Evolutionary conservation across 2,888 invertebrate species (phyloP), one percentile per base, ranked within the genome.

Genomic region (Aspidiotus destructor): DNA sequence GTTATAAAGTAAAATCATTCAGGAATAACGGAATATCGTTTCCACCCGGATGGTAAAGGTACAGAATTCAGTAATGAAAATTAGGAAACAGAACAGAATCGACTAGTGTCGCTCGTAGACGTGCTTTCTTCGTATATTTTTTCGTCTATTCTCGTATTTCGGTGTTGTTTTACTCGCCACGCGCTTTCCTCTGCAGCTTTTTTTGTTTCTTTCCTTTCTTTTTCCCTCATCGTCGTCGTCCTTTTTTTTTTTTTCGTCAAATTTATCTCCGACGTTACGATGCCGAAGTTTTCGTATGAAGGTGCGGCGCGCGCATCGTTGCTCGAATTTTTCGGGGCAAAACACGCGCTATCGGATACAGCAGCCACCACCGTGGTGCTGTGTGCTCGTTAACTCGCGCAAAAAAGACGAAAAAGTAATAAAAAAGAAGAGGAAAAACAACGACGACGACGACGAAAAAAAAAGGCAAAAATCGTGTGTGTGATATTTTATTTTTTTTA

Each of bases 311-410:
- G 67, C 67, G 60, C 67, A 58, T 54, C 42, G 16, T 16, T 48
- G 60, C 67, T 52, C 58, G 58, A 57, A 60, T 28, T 67, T 60
- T 67, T 60, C 58, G 67, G 67, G 67, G 57, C 60, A 60, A 52
- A 60, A 58, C 58, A 58, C 60, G 57, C 64, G 67, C 58, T 65
- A 65, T 58, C 55, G 44, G 60, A 60, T 60, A 60, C 58, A 67
- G 28, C 28, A 28, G 65, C 65, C 55, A 65, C 67, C 67, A 60
- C 57, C 52, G 44, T 48, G 67, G 67, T 58, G 67, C 58, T 58
- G 67, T 65, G 55, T 57, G 65, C 65, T 65, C 65, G 65, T 65
- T 65, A 65, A 65, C 65, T 57, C 55, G 53, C 65, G 58, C 42
- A 67, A 67, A 58, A 57, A 41, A 58, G 17, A n/a, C n/a, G 55